Percentiles rank a stretch among this genome's conserved stretches.
phyloP scores from a whole-genome alignment of 2,113 vertebrate genomes.

The Ochotona curzoniae region DNA sequence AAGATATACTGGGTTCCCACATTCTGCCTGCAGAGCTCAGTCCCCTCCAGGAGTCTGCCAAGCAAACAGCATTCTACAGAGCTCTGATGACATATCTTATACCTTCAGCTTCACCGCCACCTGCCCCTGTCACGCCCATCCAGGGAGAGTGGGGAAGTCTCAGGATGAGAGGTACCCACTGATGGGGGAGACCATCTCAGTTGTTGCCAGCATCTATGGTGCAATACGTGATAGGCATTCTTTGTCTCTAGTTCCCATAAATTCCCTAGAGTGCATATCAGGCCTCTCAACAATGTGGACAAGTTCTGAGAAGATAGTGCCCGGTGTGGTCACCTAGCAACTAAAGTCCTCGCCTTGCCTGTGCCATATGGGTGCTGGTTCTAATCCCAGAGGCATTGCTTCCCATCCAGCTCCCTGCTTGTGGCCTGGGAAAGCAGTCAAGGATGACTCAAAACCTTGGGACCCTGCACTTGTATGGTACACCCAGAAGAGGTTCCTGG shows the following conservation, averaged over 20 bases:
- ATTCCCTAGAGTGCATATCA: not conserved
- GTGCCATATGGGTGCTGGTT: too few species aligned
- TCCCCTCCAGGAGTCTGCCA: not conserved
- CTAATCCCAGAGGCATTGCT: too few species aligned
- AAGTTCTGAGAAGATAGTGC: not conserved
- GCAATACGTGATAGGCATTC: fast-evolving
- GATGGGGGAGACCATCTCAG: not conserved
- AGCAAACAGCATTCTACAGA: not conserved
- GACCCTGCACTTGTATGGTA: too few species aligned
- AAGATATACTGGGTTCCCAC: not conserved
- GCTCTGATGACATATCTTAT: not conserved
- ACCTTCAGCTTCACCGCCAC: not conserved
- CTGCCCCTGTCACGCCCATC: not conserved
- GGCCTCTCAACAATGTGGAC: not conserved
- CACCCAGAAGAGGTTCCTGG: too few species aligned
- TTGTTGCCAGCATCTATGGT: not conserved
- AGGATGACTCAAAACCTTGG: too few species aligned
- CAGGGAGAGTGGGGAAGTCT: not conserved
- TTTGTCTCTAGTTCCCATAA: not conserved
- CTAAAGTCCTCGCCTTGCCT: too few species aligned
- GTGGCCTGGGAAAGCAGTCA: too few species aligned
- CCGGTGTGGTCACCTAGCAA: too few species aligned
- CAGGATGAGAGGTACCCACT: not conserved
- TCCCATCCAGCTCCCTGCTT: too few species aligned
- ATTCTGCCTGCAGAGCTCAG: not conserved